Evolutionary conservation across 1,140 invertebrate genomes (phyloP).

Genomic region (Onthophagus taurus): DNA sequence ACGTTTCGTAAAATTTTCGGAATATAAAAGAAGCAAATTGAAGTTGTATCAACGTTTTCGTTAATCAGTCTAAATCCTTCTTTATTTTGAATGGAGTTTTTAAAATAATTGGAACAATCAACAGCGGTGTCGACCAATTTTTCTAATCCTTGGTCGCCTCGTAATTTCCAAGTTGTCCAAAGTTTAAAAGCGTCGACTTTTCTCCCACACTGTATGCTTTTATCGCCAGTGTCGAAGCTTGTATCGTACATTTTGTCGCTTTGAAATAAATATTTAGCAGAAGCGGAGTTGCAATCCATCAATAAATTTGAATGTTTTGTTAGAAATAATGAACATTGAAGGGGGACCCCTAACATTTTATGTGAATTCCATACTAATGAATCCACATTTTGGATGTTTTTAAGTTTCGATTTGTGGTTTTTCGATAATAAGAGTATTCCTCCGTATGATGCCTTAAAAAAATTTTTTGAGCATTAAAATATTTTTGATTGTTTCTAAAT

Average conservation of each 20-base stretch:
- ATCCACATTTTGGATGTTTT: constrained; percentile 64
- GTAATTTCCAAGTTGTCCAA: constrained; percentile 86
- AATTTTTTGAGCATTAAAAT: constrained; percentile 17
- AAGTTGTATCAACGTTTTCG: constrained; percentile 59
- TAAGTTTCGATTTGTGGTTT: constrained; percentile 51
- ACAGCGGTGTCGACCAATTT: constrained; percentile 55
- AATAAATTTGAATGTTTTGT: constrained; percentile 52
- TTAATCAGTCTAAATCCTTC: constrained; percentile 31
- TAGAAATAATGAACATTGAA: constrained; percentile 81
- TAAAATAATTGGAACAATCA: constrained; percentile 38
- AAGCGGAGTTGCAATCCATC: constrained; percentile 63
- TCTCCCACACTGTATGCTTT: constrained; percentile 86
- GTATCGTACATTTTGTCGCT: constrained; percentile 91
- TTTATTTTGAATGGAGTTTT: constrained; percentile 11
- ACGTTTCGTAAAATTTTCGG: constrained; percentile 59
- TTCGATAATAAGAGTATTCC: constrained; percentile 64
- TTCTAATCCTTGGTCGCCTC: constrained; percentile 51
- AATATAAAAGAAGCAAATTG: constrained; percentile 91
- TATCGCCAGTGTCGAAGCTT: constrained; percentile 84
- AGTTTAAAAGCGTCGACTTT: constrained; percentile 87
- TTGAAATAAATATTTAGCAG: constrained; percentile 82
- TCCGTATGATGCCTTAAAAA: constrained; percentile 72
- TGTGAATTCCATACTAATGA: constrained; percentile 92
- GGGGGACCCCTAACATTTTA: constrained; percentile 78
- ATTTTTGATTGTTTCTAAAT: constrained; percentile 16